Evolutionary conservation across 2,113 vertebrate species (phyloP), one percentile per base, ranked within the genome.

Genomic region (Stictonetta naevosa): DNA sequence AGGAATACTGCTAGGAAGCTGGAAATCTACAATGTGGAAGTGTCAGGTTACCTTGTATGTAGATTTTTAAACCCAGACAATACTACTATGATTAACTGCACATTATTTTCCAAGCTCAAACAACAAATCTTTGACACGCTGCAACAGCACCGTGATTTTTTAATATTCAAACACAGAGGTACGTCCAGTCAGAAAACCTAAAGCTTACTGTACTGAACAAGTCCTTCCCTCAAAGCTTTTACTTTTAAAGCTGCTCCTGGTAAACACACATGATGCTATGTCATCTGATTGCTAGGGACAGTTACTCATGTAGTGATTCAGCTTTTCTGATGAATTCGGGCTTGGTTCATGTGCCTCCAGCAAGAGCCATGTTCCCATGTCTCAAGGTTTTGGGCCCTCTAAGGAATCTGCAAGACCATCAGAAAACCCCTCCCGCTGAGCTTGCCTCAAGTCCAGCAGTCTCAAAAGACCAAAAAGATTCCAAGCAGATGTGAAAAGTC

Each of bases 231-330:
- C 64, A 58, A 62, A 77, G 83, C n/a, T 88, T 86, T 63, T 74
- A 62, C n/a, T 88, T 86, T 63, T 74, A 63, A 74, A 81, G n/a
- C 87, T 69, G 31, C 34, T 64, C 28, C 66, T 91, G 58, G 53
- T 66, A 90, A 92, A 93, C 55, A 83, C 6, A 50, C 55, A 69
- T 6, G 55, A 74, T 85, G 26, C 58, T 42, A 17, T 72, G 48
- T 75, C 62, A 90, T 93, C 60, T 95, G 83, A 81, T 19, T 53
- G 62, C 68, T 55, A 80, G 25, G 52, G 60, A 64, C 83, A 90
- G 63, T 92, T 95, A 92, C 60, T 92, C 95, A 96, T 81, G 28
- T n/a, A 59, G 79, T 93, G 90, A 95, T 77, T 96, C 85, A 95
- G 90, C 87, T 95, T 90, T 93, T 88, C 92, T 94, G 90, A 77